A percentile compares a stretch with the other conserved stretches of the same genome.
phyloP scores from a whole-genome alignment of 2,888 invertebrate species.

The Eristalis arbustorum region DNA sequence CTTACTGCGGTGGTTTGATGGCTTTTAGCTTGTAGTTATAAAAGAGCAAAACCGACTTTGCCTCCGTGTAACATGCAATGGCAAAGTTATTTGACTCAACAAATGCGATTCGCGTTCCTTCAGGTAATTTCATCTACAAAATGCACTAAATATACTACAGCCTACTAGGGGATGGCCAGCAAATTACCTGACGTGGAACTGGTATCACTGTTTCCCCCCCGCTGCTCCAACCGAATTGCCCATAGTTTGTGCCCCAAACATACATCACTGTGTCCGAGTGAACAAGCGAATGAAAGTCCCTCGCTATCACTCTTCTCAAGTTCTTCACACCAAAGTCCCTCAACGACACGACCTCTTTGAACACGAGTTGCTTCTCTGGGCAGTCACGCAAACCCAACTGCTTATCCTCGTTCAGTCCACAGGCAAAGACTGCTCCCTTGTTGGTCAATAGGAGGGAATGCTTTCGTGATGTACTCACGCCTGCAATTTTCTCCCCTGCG shows the following conservation, averaged over 20 bases:
- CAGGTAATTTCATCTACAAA: slow-evolving; percentile 74
- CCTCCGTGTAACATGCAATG: slow-evolving; percentile 75
- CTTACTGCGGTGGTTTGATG: slow-evolving; percentile 78
- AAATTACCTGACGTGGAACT: slow-evolving; percentile 75
- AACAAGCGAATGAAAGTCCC: slow-evolving; percentile 86
- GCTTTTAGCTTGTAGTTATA: slow-evolving; percentile 75
- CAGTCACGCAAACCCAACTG: slow-evolving; percentile 84
- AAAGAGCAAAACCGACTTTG: slow-evolving; percentile 75
- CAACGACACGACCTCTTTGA: slow-evolving; percentile 77
- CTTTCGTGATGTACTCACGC: slow-evolving; percentile 77
- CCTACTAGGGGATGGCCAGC: neutral
- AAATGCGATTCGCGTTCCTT: slow-evolving; percentile 73
- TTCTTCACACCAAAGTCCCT: slow-evolving; percentile 79
- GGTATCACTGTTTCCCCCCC: slow-evolving; percentile 71
- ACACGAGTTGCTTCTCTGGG: slow-evolving; percentile 78
- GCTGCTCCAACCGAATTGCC: slow-evolving; percentile 85
- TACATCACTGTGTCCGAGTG: slow-evolving; percentile 84
- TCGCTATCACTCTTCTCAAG: slow-evolving; percentile 84
- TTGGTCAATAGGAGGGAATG: slow-evolving; percentile 78
- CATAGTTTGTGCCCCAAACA: slow-evolving; percentile 91
- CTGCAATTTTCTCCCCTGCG: slow-evolving; percentile 75
- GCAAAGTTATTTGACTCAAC: slow-evolving; percentile 79
- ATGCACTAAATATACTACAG: slow-evolving; percentile 6
- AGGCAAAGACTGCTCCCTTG: slow-evolving; percentile 80
- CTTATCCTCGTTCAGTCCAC: slow-evolving; percentile 85